Conservation (phyloP, 2,888 invertebrate species). For the Plagodis dolabraria region DNA sequence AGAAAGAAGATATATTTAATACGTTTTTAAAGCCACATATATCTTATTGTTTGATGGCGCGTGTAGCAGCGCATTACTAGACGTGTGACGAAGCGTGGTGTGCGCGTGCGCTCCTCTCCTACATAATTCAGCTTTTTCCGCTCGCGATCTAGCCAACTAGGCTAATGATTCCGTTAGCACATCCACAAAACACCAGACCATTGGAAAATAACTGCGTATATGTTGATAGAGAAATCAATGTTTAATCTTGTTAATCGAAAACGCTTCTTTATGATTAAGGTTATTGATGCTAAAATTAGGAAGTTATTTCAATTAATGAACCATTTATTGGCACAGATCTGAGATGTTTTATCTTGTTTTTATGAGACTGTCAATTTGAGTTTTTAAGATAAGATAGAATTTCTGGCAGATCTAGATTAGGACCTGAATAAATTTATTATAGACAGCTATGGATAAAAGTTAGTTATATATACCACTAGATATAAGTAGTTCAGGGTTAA, state of each 20-base stretch:
- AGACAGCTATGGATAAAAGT: too few relatives aligned
- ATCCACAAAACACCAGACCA: constrained; percentile 75
- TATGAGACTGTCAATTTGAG: too few relatives aligned
- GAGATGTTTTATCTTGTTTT: too few relatives aligned
- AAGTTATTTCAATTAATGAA: too few relatives aligned
- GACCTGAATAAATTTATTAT: too few relatives aligned
- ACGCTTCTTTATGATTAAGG: constrained; percentile 17
- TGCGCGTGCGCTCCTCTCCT: constrained; percentile 49
- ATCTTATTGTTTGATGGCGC: constrained; percentile 47
- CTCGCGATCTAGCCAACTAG: constrained; percentile 72
- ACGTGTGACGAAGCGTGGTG: constrained; percentile 39
- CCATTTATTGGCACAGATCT: too few relatives aligned
- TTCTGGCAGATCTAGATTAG: too few relatives aligned
- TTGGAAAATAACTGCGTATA: constrained; percentile 70
- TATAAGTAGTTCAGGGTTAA: too few relatives aligned
- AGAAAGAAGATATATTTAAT: background rate
- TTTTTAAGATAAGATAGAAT: too few relatives aligned
- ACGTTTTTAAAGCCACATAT: background rate
- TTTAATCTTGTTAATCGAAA: constrained; percentile 34
- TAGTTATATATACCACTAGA: too few relatives aligned
- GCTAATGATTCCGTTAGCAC: constrained; percentile 82
- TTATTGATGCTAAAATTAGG: background rate
- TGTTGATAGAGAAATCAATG: constrained; percentile 53
- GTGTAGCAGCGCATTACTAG: constrained; percentile 26
- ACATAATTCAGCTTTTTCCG: constrained; percentile 78